phyloP scores from a whole-genome alignment of 2,113 vertebrate species.

The Chauna torquata region DNA sequence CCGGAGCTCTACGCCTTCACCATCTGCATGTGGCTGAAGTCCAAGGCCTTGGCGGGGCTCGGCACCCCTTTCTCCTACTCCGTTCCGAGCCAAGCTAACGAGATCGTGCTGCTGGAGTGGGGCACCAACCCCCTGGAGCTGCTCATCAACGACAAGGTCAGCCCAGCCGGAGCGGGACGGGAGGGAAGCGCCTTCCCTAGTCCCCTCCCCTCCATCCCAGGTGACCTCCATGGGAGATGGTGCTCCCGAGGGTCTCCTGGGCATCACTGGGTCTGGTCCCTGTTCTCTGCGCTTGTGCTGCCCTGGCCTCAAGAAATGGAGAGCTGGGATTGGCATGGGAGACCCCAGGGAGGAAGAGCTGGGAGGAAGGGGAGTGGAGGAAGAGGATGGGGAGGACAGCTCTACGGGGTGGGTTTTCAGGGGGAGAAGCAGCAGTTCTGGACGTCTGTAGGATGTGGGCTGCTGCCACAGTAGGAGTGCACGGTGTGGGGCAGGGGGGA shows the following conservation, averaged over 20 bases:
- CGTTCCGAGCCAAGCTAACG: slow-evolving; percentile 88
- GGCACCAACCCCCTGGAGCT: slow-evolving; percentile 92
- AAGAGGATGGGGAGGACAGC: background rate
- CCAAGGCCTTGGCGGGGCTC: slow-evolving; percentile 80
- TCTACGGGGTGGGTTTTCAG: background rate
- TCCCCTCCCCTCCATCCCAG: background rate
- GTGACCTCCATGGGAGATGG: background rate
- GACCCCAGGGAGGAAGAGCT: background rate
- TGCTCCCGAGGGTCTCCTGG: background rate
- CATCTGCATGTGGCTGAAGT: slow-evolving; percentile 90
- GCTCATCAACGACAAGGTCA: slow-evolving; percentile 95
- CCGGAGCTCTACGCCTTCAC: slow-evolving; percentile 96
- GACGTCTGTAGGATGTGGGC: background rate
- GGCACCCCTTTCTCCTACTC: slow-evolving; percentile 98
- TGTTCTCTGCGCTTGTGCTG: background rate
- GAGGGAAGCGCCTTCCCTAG: background rate
- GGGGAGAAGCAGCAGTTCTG: background rate
- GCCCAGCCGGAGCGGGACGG: background rate
- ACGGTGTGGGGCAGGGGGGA: fast-evolving
- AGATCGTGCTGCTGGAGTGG: slow-evolving; percentile 93
- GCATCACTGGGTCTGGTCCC: no score
- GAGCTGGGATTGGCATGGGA: background rate
- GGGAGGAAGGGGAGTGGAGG: background rate
- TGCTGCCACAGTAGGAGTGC: fast-evolving
- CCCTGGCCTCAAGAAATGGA: background rate